Percentiles rank a stretch among this genome's conserved stretches.
These are phyloP conservation scores for Calyptommatus sinebrachiatus DNA, from an alignment of 2,113 vertebrate species.

Conservation along the genomic window DNA sequence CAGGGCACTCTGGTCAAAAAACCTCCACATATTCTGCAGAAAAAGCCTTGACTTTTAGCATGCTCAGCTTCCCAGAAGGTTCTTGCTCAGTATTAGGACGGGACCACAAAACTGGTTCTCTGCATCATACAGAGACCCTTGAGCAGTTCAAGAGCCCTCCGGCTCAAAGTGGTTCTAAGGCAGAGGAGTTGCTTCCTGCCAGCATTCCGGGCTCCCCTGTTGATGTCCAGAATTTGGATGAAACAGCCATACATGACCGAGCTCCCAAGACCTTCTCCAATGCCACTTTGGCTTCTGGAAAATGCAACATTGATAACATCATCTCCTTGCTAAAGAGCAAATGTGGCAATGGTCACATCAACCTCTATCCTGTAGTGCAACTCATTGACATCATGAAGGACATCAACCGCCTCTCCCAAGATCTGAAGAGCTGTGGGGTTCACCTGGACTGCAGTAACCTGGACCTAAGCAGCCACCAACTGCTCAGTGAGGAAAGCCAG, in stretches of 20 bases:
- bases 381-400: constrained; percentile 83
- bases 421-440: constrained; percentile 85
- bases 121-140: constrained; percentile 73
- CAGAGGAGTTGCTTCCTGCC: constrained; percentile 54
- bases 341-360: constrained; percentile 78
- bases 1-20: constrained; percentile 66
- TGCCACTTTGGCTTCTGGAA: constrained; percentile 64
- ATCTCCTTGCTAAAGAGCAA: constrained; percentile 68
- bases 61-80: constrained; percentile 73
- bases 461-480: constrained; percentile 68
- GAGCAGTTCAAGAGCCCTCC: constrained; percentile 66
- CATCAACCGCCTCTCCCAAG: constrained; percentile 89
- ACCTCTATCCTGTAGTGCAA: constrained; percentile 80
- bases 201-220: constrained; percentile 53
- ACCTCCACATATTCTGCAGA: constrained; percentile 68
- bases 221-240: constrained; percentile 57
- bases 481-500: constrained; percentile 61
- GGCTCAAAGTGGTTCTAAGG: constrained; percentile 63
- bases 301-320: constrained; percentile 67
- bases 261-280: constrained; percentile 70
- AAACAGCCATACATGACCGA: constrained; percentile 45
- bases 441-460: constrained; percentile 82
- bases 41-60: constrained; percentile 71
- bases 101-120: constrained; percentile 62
- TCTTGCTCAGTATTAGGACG: constrained; percentile 63